Base-by-base conservation (phyloP, 2,113 vertebrate genomes). In the Glaucidium brasilianum region DNA sequence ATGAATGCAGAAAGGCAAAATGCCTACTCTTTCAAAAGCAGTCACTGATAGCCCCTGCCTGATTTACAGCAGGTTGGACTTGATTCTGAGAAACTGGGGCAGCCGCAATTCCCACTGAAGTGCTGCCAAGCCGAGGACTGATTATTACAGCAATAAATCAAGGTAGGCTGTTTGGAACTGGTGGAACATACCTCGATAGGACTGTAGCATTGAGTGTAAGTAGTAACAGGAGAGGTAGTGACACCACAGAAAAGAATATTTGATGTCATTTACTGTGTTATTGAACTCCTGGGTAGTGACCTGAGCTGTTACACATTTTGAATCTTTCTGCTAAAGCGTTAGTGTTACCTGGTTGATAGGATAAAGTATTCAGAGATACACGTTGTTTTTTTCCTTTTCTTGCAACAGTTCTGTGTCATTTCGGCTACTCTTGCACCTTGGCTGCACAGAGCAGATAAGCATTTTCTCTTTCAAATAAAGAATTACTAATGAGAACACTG, bases 91-190 rank as follows among this genome's bases (percentile, higher is more conserved):
- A 92, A 95, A 86, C 12, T 5, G 0, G 58, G 45, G 83, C 59
- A 83, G 75, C 69, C 13, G 4, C 67, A 83, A 64, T 86, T 86
- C 92, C 90, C 84, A 34, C 50, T 91, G 83, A 91, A 86, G 73
- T 52, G 64, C 53, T 95, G 84, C 94, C 90, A 92, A 92, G 55
- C 76, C 3, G 0, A 91, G 76, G 49, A 69, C 72, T 89, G 76
- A 69, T 91, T 94, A 92, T 95, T 96, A n/a, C 67, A 80, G 79
- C 80, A 66, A 64, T 94, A 92, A 94, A 95, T 94, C 89, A 94
- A 80, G 68, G 90, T 63, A 85, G 39, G 39, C 66, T 72, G 27
- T 67, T 88, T 86, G 39, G 83, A 88, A 71, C 23, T 20, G 12
- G 32, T 88, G 69, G 62, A 94, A 76, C 62, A 78, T 62, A 50